phyloP scores from a whole-genome alignment of 2,888 invertebrate genomes.

The Thymelicus acteon region DNA sequence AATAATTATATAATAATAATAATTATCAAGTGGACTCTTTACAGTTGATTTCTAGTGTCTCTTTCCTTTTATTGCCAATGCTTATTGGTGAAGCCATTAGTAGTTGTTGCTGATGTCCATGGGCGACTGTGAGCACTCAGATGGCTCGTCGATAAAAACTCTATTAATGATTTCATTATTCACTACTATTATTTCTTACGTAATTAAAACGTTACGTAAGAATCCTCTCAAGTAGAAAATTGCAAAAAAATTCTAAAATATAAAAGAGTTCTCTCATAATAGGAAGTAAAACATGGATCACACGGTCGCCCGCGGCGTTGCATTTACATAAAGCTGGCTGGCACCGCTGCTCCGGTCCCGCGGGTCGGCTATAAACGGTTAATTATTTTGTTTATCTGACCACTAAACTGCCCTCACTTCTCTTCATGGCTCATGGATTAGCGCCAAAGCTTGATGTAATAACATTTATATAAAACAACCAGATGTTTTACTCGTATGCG shows the following conservation, averaged over 20 bases:
- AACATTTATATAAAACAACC: conserved; percentile 27
- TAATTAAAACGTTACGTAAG: not conserved
- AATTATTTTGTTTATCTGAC: conserved; percentile 80
- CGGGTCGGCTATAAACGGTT: conserved; percentile 49
- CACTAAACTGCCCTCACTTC: conserved; percentile 61
- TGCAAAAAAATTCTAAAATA: conserved; percentile 11
- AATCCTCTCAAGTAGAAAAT: not conserved
- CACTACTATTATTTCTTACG: no score
- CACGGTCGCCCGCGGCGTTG: conserved; percentile 18
- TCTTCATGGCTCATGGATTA: conserved; percentile 36
- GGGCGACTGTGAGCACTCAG: no score
- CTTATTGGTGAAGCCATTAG: no score
- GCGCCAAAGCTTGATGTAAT: conserved; percentile 37
- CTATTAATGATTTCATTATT: no score
- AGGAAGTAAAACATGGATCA: conserved; percentile 21
- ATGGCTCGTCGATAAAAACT: no score
- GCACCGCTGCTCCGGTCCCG: conserved; percentile 43
- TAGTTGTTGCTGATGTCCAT: no score
- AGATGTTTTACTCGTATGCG: conserved; percentile 23
- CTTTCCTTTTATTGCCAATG: no score
- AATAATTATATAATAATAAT: no score
- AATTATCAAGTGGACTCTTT: no score
- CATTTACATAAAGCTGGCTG: conserved; percentile 60
- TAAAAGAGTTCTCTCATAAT: conserved; percentile 19
- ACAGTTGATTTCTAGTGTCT: no score